Evolutionary conservation across 2,113 vertebrate genomes (phyloP), one percentile per base, ranked within the genome.

Genomic region (Chionodraco myersi): DNA sequence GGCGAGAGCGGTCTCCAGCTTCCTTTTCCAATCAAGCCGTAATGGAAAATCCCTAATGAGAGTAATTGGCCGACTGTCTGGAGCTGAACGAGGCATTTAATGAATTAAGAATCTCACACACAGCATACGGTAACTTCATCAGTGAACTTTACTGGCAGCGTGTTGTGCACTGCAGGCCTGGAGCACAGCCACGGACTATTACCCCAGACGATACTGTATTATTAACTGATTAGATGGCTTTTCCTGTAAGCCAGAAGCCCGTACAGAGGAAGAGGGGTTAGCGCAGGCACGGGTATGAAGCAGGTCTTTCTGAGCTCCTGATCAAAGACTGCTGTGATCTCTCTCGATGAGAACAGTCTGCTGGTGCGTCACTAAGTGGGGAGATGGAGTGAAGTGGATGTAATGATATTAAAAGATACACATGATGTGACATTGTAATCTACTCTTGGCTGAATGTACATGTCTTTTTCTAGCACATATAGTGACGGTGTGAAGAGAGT

Each of bases 281-380:
- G 77, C 26, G 34, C 44, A 54, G 56, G 36, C 62, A 60, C 11
- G 9, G 14, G 67, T 47, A 34, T 63, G 45, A 84, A 49, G 18
- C 78, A 68, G 57, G 56, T 84, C 67, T 67, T 62, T 51, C 49
- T 81, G 81, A 84, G 72, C 63, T 21, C n/a, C 64, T 83, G 86
- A 88, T 93, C 84, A 87, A 89, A 90, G 82, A 75, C 71, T 13
- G 62, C 66, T 80, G 49, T 84, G 77, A 85, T 90, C 77, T 73
- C n/a, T 61, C 61, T 72, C 36, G 86, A 83, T 34, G 18, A 83
- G 80, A 78, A 23, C 67, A 58, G 16, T 26, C 49, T 80, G 58
- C 59, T 45, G 34, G 74, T 57, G 57, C 63, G 59, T 79, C 62
- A 30, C 6, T 60, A 71, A 70, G 26, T 30, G 30, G 30, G 30